Conservation (phyloP, 2,113 vertebrate genomes). For the Alexandromys fortis region DNA sequence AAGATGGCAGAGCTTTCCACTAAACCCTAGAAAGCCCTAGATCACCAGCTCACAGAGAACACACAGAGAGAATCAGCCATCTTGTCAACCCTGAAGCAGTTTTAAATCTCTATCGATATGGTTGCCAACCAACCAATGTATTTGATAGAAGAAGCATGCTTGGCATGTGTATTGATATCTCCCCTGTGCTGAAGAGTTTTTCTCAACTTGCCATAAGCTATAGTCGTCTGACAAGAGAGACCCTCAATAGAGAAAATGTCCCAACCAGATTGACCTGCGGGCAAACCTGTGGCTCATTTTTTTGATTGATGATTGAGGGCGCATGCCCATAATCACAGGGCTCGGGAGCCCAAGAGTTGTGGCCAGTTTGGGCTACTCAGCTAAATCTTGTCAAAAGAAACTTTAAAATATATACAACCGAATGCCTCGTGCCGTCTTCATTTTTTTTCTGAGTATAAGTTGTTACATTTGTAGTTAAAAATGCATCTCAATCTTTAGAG, state of each 20-base stretch:
- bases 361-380: neutral
- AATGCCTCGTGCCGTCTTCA: neutral
- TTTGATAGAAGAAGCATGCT: neutral
- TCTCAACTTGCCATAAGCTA: neutral
- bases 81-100: neutral
- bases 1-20: neutral
- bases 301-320: neutral
- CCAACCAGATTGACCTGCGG: neutral
- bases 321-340: neutral
- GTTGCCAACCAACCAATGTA: neutral
- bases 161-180: neutral
- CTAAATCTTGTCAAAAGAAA: neutral
- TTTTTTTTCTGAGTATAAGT: neutral
- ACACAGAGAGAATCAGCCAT: neutral
- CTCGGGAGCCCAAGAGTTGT: neutral
- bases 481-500: neutral
- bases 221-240: neutral
- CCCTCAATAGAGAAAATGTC: neutral
- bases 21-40: no score
- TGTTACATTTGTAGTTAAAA: neutral
- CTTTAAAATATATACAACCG: neutral
- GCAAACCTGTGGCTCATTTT: neutral
- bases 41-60: neutral
- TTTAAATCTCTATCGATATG: neutral
- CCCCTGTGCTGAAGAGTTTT: neutral